Base-by-base conservation (phyloP, 92 coral and sea anemone genomes). In the Siderastrea siderea region DNA sequence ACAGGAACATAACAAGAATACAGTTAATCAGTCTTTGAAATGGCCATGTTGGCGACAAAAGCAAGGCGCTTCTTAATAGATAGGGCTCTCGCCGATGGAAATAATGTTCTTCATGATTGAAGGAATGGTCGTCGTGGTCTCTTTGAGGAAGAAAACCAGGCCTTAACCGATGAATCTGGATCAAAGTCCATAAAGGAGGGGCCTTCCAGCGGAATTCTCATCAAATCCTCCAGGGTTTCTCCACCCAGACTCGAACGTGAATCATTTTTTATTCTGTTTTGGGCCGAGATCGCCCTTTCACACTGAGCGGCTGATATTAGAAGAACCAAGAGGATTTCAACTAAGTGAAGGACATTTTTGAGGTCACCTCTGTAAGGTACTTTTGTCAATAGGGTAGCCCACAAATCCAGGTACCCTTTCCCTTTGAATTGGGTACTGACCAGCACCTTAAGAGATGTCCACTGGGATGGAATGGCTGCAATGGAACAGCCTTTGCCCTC, bases 291-390 rank as follows among this genome's bases (percentile, higher is more conserved):
- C 54, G 90, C 90, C n/a, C 88, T 90, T 77, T 90, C 88, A 75
- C 90, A 83, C 81, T 88, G 83, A 46, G 94, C 94, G 59, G 91
- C 91, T 45, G 92, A 88, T 68, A 88, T 71, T 0, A 86, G 94
- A 16, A 86, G 84, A 45, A 81, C 86, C 57, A 87, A 47, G 68
- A 91, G 67, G 81, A 87, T 69, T 66, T 91, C 94, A 15, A 87
- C 80, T 60, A 90, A 71, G 54, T 91, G 83, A 7, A 82, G 91
- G 69, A 82, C 79, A 74, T 91, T 80, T 82, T 75, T 64, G 75
- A 72, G 80, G 66, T 91, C 71, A 71, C 65, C 65, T 70, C 58
- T 86, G 82, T 70, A 52, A 43, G 94, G 90, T 52, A 19, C 67
- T 80, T 86, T 86, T 38, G 68, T 86, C 68, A 77, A 80, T 55